These are phyloP conservation scores for Hyles lineata DNA, from an alignment of 2,888 invertebrate genomes.

Conservation along the genomic window DNA sequence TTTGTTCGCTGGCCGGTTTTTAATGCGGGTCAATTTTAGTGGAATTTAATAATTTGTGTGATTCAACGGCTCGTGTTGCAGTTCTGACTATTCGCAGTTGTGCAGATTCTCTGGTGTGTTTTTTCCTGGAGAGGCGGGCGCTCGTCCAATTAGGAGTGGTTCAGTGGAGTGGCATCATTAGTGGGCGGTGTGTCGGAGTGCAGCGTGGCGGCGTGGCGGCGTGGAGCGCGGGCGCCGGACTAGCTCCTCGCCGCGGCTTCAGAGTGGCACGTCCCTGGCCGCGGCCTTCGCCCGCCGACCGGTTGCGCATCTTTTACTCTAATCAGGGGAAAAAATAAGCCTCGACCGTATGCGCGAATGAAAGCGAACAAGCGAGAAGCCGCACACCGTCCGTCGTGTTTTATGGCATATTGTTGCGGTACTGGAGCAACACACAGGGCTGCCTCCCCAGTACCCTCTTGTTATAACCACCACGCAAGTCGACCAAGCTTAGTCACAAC, in stretches of 20 bases:
- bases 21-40: constrained; percentile 57
- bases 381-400: constrained; percentile 69
- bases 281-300: constrained; percentile 79
- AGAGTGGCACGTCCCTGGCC: constrained; percentile 62
- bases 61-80: constrained; percentile 54
- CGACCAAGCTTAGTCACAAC: background rate
- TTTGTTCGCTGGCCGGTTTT: constrained; percentile 48
- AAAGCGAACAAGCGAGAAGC: constrained; percentile 76
- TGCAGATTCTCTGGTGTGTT: constrained; percentile 63
- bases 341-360: constrained; percentile 72
- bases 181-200: constrained; percentile 54
- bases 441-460: constrained; percentile 39
- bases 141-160: constrained; percentile 80
- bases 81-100: constrained; percentile 62
- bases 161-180: constrained; percentile 79
- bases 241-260: constrained; percentile 52
- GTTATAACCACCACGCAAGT: constrained; percentile 19
- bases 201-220: constrained; percentile 54
- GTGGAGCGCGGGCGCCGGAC: constrained; percentile 48
- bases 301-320: constrained; percentile 83
- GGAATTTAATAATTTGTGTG: constrained; percentile 62
- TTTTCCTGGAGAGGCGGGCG: constrained; percentile 69
- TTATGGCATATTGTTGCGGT: constrained; percentile 77
- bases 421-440: constrained; percentile 57
- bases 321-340: constrained; percentile 81